Evolutionary conservation across 2,797 vertebrate genomes (phyloP).

Genomic region (Acrossocheilus fasciatus): DNA sequence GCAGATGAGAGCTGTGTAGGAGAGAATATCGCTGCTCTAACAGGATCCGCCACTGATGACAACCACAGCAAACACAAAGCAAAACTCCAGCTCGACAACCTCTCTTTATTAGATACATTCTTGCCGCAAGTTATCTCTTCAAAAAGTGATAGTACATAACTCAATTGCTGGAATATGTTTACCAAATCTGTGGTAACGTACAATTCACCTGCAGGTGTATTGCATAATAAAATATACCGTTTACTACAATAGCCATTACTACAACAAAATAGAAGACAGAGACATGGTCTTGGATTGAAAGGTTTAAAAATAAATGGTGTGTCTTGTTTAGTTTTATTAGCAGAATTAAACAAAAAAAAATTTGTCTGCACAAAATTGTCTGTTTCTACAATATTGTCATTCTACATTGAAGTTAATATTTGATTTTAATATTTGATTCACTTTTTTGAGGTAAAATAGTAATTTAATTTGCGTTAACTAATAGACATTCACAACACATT

Average conservation of each 20-base stretch:
- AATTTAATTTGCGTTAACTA: not conserved
- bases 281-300: not conserved
- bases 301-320: not conserved
- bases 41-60: constrained; percentile 12
- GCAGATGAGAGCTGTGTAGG: not conserved
- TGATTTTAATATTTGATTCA: not conserved
- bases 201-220: not conserved
- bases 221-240: not conserved
- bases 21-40: not conserved
- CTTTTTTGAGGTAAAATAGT: not conserved
- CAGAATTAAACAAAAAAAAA: not conserved
- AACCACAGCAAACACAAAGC: not conserved
- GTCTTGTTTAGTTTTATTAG: not conserved
- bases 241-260: not conserved
- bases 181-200: not conserved
- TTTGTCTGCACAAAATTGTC: not conserved
- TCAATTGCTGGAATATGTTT: not conserved
- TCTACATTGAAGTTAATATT: not conserved
- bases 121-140: not conserved
- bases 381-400: too few species aligned
- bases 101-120: not conserved
- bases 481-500: not conserved
- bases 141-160: not conserved
- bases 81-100: not conserved
- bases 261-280: not conserved